Evolutionary conservation across 2,113 vertebrate species (phyloP).

Genomic region (Oreochromis spilurus): DNA sequence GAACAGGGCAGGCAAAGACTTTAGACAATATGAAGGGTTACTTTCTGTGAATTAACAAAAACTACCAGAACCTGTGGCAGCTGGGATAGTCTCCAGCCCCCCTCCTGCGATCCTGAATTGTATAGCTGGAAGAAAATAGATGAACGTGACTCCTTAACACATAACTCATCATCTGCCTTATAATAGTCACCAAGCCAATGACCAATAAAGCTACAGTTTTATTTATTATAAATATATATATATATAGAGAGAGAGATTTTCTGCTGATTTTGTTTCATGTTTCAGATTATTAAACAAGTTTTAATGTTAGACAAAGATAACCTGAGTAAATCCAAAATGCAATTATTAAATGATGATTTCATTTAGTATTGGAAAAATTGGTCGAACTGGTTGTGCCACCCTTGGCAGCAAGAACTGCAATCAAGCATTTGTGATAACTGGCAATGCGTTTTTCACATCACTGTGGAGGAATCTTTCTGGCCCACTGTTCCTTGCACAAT

Average conservation of each 20-base stretch:
- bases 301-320: not conserved
- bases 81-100: not conserved
- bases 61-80: not conserved
- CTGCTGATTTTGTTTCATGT: not conserved
- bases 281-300: not conserved
- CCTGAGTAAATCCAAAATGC: not conserved
- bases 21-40: not conserved
- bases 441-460: not conserved
- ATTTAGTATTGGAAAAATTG: not conserved
- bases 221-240: not conserved
- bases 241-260: fast-evolving
- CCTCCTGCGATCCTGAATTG: not conserved
- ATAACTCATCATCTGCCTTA: not conserved
- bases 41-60: not conserved
- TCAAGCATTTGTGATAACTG: not conserved
- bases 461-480: not conserved
- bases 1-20: not conserved
- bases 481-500: not conserved
- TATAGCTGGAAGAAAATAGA: not conserved
- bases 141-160: not conserved
- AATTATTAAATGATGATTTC: not conserved
- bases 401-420: not conserved
- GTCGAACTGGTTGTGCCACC: not conserved
- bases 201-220: not conserved
- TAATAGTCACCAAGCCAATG: not conserved